phyloP scores from a whole-genome alignment of 2,797 vertebrate species.

The Melanotaenia parkinsoni region DNA sequence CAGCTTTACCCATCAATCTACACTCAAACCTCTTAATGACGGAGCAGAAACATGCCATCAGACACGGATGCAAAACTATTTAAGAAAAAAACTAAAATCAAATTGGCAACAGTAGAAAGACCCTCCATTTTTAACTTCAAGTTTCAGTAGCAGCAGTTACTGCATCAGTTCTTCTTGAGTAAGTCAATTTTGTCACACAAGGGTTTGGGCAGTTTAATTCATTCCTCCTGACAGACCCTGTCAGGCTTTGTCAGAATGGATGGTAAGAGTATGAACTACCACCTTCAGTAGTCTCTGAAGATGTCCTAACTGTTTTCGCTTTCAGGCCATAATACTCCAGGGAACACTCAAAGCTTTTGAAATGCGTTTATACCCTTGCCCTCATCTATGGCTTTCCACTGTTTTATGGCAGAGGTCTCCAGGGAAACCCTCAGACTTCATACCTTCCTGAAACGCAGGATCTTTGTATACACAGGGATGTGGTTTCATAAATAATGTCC shows the following conservation, averaged over 20 bases:
- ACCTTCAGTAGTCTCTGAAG: slow-evolving; percentile 2
- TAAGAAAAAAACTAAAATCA: not conserved
- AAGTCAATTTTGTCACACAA: not conserved
- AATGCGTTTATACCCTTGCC: slow-evolving; percentile 7
- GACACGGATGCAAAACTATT: not conserved
- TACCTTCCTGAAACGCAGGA: not conserved
- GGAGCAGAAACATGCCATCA: not conserved
- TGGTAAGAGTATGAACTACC: not conserved
- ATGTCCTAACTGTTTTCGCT: slow-evolving; percentile 12
- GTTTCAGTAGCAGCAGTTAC: not conserved
- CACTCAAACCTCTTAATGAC: not conserved
- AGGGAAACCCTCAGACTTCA: slow-evolving; percentile 5
- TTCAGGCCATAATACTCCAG: slow-evolving; percentile 7
- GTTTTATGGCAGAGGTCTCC: slow-evolving; percentile 5
- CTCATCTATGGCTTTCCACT: not conserved
- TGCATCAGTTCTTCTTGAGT: not conserved
- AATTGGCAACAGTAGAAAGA: not conserved
- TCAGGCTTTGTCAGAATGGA: slow-evolving; percentile 10
- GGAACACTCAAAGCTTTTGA: slow-evolving; percentile 13
- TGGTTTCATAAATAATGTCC: not conserved
- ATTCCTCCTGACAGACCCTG: not conserved
- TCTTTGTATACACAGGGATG: not conserved
- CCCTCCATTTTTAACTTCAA: not conserved
- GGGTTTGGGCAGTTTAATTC: not conserved
- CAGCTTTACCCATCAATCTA: not conserved